phyloP scores from a whole-genome alignment of 2,113 vertebrate species.

The Grantiella picta region DNA sequence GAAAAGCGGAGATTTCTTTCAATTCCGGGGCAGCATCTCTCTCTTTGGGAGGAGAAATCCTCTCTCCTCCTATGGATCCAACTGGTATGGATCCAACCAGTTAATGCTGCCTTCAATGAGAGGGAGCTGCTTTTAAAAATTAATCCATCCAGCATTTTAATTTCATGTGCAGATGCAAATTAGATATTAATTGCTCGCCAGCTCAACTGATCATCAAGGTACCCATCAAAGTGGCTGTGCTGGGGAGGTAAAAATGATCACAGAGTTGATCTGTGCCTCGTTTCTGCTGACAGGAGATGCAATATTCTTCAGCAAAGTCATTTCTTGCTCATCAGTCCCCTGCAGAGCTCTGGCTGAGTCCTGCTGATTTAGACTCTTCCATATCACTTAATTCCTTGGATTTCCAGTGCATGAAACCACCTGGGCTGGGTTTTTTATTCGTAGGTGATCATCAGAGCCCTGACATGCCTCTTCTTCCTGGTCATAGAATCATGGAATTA shows the following conservation, averaged over 20 bases:
- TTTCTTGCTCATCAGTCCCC: not conserved
- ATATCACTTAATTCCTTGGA: not conserved
- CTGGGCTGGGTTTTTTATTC: not conserved
- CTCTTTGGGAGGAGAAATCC: not conserved
- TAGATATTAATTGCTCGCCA: not conserved
- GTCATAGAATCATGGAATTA: not conserved
- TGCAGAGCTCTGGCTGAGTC: not conserved
- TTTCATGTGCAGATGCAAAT: slow-evolving; percentile 1
- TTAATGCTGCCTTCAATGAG: not conserved
- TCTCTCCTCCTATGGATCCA: not conserved
- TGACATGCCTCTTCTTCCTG: not conserved
- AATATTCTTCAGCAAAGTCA: not conserved
- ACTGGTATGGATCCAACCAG: not conserved
- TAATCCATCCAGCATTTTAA: slow-evolving; percentile 5
- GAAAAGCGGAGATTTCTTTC: not conserved
- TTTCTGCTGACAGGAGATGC: not conserved
- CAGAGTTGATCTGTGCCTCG: not conserved
- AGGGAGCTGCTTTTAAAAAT: not conserved
- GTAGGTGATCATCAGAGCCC: not conserved
- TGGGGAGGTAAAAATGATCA: not conserved
- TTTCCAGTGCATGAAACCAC: not conserved
- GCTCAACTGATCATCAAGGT: not conserved
- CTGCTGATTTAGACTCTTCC: not conserved
- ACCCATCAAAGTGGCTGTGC: not conserved
- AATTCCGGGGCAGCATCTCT: not conserved